Conservation (phyloP, 2,797 vertebrate genomes). For the Ciconia nigra region DNA sequence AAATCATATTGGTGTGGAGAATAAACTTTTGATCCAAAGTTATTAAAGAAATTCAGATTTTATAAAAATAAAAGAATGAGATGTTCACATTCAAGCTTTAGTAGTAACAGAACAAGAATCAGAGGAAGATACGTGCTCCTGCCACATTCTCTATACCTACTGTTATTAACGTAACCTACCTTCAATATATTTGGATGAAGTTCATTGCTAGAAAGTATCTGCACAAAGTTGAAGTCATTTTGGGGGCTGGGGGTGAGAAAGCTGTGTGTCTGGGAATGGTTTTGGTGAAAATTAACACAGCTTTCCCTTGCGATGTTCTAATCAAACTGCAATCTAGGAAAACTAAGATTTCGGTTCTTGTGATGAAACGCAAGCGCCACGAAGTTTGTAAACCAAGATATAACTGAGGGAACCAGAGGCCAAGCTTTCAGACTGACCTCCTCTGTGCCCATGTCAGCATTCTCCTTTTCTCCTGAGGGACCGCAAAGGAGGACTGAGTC, state of each 20-base stretch:
- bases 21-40: slow-evolving; percentile 38
- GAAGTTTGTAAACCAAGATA: background rate
- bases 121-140: background rate
- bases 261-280: background rate
- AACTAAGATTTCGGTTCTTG: background rate
- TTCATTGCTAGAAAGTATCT: background rate
- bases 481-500: background rate
- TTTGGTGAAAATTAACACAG: background rate
- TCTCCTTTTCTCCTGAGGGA: background rate
- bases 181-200: background rate
- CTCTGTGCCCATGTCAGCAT: background rate
- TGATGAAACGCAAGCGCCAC: background rate
- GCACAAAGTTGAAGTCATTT: background rate
- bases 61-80: background rate
- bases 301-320: background rate
- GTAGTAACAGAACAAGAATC: background rate
- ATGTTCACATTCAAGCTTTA: background rate
- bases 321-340: background rate
- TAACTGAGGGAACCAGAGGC: background rate
- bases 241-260: background rate
- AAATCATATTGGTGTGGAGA: background rate
- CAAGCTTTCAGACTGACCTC: background rate
- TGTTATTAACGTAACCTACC: background rate
- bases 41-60: background rate
- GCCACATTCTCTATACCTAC: background rate